Conservation (phyloP, 2,888 invertebrate genomes). For the Plutella xylostella region DNA sequence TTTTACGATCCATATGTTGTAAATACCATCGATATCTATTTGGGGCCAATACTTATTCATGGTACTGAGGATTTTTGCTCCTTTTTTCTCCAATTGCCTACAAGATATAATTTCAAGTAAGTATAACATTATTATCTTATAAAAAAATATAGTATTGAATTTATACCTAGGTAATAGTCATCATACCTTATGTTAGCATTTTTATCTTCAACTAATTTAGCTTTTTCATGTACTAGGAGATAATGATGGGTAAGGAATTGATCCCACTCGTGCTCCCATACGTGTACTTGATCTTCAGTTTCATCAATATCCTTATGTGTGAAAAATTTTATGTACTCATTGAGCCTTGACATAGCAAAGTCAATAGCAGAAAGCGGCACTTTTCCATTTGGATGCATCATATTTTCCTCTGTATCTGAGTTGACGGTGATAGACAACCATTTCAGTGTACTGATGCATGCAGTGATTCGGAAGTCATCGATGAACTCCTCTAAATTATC, state of each 20-base stretch:
- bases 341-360: slow-evolving; percentile 83
- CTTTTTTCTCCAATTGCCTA: slow-evolving; percentile 63
- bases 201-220: slow-evolving; percentile 58
- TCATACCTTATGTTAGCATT: slow-evolving; percentile 39
- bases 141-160: not conserved
- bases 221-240: slow-evolving; percentile 74
- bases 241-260: slow-evolving; percentile 80
- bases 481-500: slow-evolving; percentile 87
- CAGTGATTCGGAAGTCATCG: slow-evolving; percentile 90
- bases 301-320: slow-evolving; percentile 84
- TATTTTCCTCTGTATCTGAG: slow-evolving; percentile 54
- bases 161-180: too few species aligned
- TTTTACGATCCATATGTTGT: slow-evolving; percentile 95
- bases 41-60: slow-evolving; percentile 84
- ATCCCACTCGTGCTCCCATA: slow-evolving; percentile 93
- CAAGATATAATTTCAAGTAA: slow-evolving; percentile 15
- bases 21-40: slow-evolving; percentile 84
- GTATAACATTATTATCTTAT: not conserved
- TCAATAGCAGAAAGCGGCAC: slow-evolving; percentile 82
- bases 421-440: slow-evolving; percentile 75
- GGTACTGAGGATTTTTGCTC: slow-evolving; percentile 73
- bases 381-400: slow-evolving; percentile 71
- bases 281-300: slow-evolving; percentile 71
- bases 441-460: slow-evolving; percentile 86
- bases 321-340: slow-evolving; percentile 79